A percentile compares a stretch with the other conserved stretches of the same genome.
Evolutionary conservation across 1,140 invertebrate genomes (phyloP).

Genomic region (Nephotettix cincticeps): DNA sequence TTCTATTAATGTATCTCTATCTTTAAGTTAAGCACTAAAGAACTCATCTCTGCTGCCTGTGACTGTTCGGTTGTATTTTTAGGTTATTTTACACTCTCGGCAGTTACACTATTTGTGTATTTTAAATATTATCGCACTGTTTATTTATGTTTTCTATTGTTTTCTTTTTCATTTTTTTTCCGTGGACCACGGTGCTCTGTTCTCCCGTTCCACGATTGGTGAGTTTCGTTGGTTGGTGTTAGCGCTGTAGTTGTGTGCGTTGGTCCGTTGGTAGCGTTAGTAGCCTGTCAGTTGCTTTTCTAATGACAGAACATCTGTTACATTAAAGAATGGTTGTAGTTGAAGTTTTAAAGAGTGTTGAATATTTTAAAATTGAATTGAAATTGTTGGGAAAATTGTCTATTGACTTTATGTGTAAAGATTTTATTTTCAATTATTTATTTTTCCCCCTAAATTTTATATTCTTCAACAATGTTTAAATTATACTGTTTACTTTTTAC

Average conservation of each 20-base stretch:
- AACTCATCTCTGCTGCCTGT: not conserved
- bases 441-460: no score
- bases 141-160: conserved; percentile 22
- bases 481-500: no score
- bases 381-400: no score
- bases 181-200: conserved; percentile 22
- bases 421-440: no score
- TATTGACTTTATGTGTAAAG: no score
- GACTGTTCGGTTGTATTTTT: not conserved
- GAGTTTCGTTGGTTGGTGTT: conserved; percentile 9
- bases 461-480: no score
- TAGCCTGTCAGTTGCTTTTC: no score
- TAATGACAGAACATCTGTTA: no score
- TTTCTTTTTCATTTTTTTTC: conserved; percentile 32
- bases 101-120: conserved; percentile 15
- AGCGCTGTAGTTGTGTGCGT: not conserved
- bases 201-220: not conserved
- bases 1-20: not conserved
- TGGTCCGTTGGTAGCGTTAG: no score
- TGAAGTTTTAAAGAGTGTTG: no score
- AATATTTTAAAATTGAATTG: no score
- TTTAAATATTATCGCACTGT: conserved; percentile 18
- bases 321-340: no score
- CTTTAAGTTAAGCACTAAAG: conserved; percentile 1
- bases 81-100: not conserved